Evolutionary conservation across 2,113 vertebrate species (phyloP).

Genomic region (Empidonax alnorum): DNA sequence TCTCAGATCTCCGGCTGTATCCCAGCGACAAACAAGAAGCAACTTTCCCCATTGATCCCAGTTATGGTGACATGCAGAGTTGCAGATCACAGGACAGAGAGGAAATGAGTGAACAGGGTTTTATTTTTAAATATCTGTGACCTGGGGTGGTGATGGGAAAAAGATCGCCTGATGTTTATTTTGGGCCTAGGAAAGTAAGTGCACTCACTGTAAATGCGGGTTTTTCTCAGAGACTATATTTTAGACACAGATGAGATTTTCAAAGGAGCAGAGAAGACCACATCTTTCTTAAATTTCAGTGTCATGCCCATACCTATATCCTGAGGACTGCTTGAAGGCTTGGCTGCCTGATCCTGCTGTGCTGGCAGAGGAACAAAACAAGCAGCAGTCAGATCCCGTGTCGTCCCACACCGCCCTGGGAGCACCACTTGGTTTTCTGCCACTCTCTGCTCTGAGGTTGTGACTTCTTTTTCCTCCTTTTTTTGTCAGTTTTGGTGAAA

Average conservation of each 20-base stretch:
- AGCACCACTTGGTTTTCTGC: neutral
- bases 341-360: neutral
- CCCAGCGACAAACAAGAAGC: constrained; percentile 4
- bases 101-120: neutral
- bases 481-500: neutral
- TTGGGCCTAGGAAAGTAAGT: neutral
- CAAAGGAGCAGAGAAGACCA: neutral
- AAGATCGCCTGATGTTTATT: neutral
- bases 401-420: neutral
- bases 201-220: neutral
- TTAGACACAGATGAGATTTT: neutral
- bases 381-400: neutral
- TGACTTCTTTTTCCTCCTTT: neutral
- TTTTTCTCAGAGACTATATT: neutral
- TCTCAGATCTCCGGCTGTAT: neutral
- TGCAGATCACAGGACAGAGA: neutral
- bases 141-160: neutral
- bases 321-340: neutral
- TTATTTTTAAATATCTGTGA: neutral
- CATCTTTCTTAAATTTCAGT: neutral
- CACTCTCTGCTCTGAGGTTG: neutral
- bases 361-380: neutral
- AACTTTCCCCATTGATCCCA: neutral
- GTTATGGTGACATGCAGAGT: neutral
- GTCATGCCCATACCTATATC: neutral